A percentile compares a stretch with the other conserved stretches of the same genome.
These are phyloP conservation scores for Stegana nigrithorax DNA, from an alignment of 2,888 invertebrate genomes.

Conservation along the genomic window DNA sequence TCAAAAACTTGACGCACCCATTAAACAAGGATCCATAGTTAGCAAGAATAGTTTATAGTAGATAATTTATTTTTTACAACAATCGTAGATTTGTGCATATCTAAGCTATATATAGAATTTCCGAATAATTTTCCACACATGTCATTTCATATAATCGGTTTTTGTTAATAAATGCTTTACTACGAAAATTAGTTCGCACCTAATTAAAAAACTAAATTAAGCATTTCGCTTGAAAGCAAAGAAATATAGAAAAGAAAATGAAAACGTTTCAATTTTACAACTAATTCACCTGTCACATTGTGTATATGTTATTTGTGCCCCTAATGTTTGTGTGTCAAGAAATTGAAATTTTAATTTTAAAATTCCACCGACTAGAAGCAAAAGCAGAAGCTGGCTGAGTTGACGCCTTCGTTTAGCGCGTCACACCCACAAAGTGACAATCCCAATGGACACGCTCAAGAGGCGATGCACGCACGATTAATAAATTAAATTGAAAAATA, in stretches of 20 bases:
- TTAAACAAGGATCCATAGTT: no score
- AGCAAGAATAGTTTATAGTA: no score
- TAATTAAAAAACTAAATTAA: slow-evolving; percentile 3
- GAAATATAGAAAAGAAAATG: not conserved
- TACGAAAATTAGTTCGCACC: not conserved
- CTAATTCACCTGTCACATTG: slow-evolving; percentile 7
- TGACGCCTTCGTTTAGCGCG: not conserved
- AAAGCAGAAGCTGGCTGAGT: no score
- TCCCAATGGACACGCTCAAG: slow-evolving; percentile 4
- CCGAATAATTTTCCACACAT: no score
- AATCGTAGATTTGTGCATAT: no score
- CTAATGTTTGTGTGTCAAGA: not conserved
- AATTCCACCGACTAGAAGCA: not conserved
- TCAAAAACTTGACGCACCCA: no score
- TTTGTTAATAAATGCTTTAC: no score
- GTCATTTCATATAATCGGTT: no score
- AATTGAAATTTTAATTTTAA: not conserved
- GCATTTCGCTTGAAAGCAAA: not conserved
- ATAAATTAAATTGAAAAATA: slow-evolving; percentile 61
- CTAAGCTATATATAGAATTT: no score
- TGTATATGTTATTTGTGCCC: not conserved
- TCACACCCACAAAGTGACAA: not conserved
- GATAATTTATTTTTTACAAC: no score
- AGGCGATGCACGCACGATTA: slow-evolving; percentile 53
- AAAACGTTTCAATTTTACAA: not conserved